Evolutionary conservation across 2,888 invertebrate genomes (phyloP).

Genomic region (Sinodicranocentrus sp.): DNA sequence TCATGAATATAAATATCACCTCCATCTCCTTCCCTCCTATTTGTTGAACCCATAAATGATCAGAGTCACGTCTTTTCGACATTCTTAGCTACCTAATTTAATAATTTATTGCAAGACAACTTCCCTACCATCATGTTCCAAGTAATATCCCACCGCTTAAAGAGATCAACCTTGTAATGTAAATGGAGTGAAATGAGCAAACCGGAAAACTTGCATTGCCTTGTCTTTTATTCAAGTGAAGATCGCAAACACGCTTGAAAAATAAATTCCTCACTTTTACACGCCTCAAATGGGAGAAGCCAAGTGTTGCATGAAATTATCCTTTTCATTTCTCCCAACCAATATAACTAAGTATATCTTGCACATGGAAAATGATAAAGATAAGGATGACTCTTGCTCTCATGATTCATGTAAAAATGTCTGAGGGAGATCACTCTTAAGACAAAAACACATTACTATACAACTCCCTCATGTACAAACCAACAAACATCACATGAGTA

Average conservation of each 20-base stretch:
- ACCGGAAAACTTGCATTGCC: conserved; percentile 2
- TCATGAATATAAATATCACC: neutral
- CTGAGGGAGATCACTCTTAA: too few species aligned
- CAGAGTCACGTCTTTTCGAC: conserved; percentile 61
- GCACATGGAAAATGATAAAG: neutral
- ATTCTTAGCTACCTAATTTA: conserved; percentile 58
- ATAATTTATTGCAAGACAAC: conserved; percentile 57
- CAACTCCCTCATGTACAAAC: too few species aligned
- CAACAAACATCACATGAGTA: too few species aligned
- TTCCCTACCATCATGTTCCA: too few species aligned
- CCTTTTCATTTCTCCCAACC: conserved; percentile 53
- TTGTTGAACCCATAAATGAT: conserved; percentile 43
- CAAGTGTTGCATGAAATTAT: conserved; percentile 63
- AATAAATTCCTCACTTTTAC: neutral
- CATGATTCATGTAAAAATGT: conserved; percentile 1
- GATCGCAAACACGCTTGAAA: neutral
- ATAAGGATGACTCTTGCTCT: neutral
- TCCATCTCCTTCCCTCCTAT: neutral
- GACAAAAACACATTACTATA: too few species aligned
- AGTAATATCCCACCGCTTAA: too few species aligned
- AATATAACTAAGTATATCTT: too few species aligned
- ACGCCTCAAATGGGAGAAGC: conserved; percentile 8
- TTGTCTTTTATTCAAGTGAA: neutral
- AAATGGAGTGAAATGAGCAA: conserved; percentile 52
- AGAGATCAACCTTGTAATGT: too few species aligned